A percentile compares a stretch with the other conserved stretches of the same genome.
These are phyloP conservation scores for Odontamblyopus lacepedii DNA, from an alignment of 2,797 vertebrate genomes.

Conservation along the genomic window DNA sequence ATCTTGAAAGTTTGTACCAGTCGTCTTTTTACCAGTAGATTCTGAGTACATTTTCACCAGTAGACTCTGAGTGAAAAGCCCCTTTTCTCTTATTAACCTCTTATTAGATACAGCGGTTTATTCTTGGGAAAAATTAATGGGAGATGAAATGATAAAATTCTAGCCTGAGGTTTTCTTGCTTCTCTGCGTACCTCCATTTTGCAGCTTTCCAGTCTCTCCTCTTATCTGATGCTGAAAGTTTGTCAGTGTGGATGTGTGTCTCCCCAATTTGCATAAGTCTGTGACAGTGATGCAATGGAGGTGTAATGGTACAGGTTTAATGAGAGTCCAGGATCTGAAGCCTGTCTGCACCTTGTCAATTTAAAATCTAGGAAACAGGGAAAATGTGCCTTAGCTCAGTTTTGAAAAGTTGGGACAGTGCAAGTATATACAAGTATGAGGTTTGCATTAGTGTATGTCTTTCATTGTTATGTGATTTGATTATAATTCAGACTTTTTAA, in stretches of 20 bases:
- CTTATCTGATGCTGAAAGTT: slow-evolving; percentile 38
- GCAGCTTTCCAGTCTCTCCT: slow-evolving; percentile 8
- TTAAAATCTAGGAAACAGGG: slow-evolving; percentile 4
- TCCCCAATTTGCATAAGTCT: slow-evolving; percentile 34
- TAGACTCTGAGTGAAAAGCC: neutral
- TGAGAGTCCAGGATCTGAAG: slow-evolving; percentile 49
- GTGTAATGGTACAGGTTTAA: slow-evolving; percentile 34
- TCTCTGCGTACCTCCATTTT: neutral
- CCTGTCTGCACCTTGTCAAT: slow-evolving; percentile 30
- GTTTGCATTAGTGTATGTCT: neutral
- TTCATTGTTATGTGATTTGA: neutral
- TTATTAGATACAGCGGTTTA: slow-evolving; percentile 26
- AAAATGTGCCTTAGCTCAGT: neutral
- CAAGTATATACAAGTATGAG: neutral
- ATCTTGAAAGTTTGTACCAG: neutral
- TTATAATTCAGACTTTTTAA: too few species aligned
- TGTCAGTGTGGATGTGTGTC: slow-evolving; percentile 7
- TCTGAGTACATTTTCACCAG: neutral
- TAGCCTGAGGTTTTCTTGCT: slow-evolving; percentile 19
- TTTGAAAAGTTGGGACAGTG: neutral
- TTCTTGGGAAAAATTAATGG: slow-evolving; percentile 29
- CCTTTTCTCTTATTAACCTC: neutral
- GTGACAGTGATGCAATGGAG: slow-evolving; percentile 35
- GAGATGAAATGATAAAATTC: slow-evolving; percentile 18
- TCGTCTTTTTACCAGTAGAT: neutral